phyloP scores from a whole-genome alignment of 2,888 invertebrate species.

The Nysson spinosus region DNA sequence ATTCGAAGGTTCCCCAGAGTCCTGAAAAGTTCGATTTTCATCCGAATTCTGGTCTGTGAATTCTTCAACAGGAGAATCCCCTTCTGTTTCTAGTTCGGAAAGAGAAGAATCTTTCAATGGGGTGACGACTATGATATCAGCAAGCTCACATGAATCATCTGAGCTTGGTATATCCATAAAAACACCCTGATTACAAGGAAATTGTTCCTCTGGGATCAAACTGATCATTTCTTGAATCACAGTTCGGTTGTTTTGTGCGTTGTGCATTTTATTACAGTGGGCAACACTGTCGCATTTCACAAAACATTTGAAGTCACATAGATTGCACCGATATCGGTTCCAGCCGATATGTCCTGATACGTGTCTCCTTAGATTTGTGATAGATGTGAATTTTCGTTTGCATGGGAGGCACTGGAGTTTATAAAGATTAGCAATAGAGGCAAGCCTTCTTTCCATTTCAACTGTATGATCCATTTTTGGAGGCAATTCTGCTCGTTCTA shows the following conservation, averaged over 20 bases:
- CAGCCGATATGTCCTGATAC: slow-evolving; percentile 84
- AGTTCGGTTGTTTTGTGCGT: slow-evolving; percentile 76
- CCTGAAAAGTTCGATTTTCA: too few species aligned
- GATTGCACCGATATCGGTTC: slow-evolving; percentile 86
- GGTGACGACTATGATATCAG: too few species aligned
- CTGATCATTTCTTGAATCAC: slow-evolving; percentile 56
- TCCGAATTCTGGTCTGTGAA: too few species aligned
- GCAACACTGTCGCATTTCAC: slow-evolving; percentile 82
- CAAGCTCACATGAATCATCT: too few species aligned
- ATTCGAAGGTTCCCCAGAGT: too few species aligned
- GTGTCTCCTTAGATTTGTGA: slow-evolving; percentile 81
- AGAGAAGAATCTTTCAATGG: too few species aligned
- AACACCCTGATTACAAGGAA: slow-evolving; percentile 20
- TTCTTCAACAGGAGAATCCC: too few species aligned
- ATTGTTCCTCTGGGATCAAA: slow-evolving; percentile 49
- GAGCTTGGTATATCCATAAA: slow-evolving; percentile 13
- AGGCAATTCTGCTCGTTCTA: background rate
- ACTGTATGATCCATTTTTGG: slow-evolving; percentile 12
- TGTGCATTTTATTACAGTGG: slow-evolving; percentile 83
- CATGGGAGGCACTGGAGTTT: slow-evolving; percentile 80
- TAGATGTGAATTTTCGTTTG: slow-evolving; percentile 77
- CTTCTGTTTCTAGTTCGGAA: slow-evolving; percentile 7
- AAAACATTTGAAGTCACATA: slow-evolving; percentile 85
- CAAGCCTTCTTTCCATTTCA: slow-evolving; percentile 53
- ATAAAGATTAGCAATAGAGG: slow-evolving; percentile 50